Base-by-base conservation (phyloP, 2,113 vertebrate species). In the Entomyzon cyanotis region DNA sequence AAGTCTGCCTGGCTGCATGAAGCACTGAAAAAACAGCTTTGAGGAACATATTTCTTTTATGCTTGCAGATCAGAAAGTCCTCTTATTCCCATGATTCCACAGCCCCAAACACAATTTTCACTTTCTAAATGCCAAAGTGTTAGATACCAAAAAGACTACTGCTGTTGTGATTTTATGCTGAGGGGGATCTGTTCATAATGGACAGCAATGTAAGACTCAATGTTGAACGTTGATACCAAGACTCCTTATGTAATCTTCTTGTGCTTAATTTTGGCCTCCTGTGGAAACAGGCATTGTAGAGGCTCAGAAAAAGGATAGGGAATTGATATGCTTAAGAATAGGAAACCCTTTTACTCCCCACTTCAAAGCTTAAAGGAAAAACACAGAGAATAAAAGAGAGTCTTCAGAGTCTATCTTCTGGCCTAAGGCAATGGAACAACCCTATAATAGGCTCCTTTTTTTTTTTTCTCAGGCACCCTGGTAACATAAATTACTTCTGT, bases 321-420 rank as follows among this genome's bases (percentile, higher is more conserved):
- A 86, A 84, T 77, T 94, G 52, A 84, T 93, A 81, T 19, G 60
- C 64, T 87, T 90, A 87, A 87, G 80, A 60, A 92, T 1, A 4
- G 88, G 79, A 92, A 94, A 86, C 52, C 11, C 47, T 92, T 95
- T 93, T 88, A 60, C 55, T 92, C 42, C 37, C 56, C 16, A 9
- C 42, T 90, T 95, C 90, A 96, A 96, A 96, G 92, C 64, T 86
- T 93, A 64, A 84, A 92, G 92, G 55, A 52, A 90, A 95, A 91
- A 86, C 78, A 93, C 10, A 88, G 58, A 84, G 84, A 88, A 95
- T 90, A 90, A 96, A 96, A 78, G 71, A 93, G 41, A 93, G 60
- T 84, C 83, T 94, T 97, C 93, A 90, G 94, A 86, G 56, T 59
- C 63, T 93, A 39, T 94, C 82, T 96, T 88, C 90, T 75, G 64